Base-by-base conservation (phyloP, 2,797 vertebrate species). In the Mus caroli region DNA sequence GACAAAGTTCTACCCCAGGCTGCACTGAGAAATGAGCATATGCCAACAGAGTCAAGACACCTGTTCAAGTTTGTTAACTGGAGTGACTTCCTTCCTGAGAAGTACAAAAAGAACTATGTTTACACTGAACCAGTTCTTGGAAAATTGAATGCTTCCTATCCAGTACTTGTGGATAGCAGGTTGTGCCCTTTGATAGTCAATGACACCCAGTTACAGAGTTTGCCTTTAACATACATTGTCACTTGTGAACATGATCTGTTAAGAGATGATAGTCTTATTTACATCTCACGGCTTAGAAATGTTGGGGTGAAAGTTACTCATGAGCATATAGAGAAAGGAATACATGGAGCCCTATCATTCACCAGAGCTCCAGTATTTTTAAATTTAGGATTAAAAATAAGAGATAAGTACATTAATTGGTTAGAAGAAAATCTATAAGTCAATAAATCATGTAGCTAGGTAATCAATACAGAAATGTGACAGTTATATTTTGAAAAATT, bases 191-290 rank as follows among this genome's bases (percentile, higher is more conserved):
- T 99, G 93, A 97, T 99, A 94, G 98, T 97, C 26, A 98, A 98
- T 17, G 99, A 99, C 78, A 17, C 97, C 0, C 96, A 97, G 62
- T 97, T 99, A n/a, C 97, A 58, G 91, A 97, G 96, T 9, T 97
- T 99, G 54, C 99, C 99, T 34, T 98, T 98, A 92, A 98, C 99
- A 31, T 99, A 99, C 77, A 94, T 99, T 13, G 76, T 99, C 83
- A 99, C 99, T 12, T 99, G 99, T 67, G 98, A 99, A 98, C 99
- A 99, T 37, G 99, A 99, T 0, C 98, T 99, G 10, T 96, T 99
- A 43, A 98, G 99, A 40, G 99, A 99, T 34, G 99, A 99, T 0
- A 99, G 99, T 0, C 67, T 98, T 78, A 99, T 99, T 98, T 99
- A 99, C 0, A 99, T 94, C 34, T 96, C 60, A 0, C 98, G 99